These are phyloP conservation scores for Conistra vaccinii DNA, from an alignment of 2,888 invertebrate species.

Conservation along the genomic window DNA sequence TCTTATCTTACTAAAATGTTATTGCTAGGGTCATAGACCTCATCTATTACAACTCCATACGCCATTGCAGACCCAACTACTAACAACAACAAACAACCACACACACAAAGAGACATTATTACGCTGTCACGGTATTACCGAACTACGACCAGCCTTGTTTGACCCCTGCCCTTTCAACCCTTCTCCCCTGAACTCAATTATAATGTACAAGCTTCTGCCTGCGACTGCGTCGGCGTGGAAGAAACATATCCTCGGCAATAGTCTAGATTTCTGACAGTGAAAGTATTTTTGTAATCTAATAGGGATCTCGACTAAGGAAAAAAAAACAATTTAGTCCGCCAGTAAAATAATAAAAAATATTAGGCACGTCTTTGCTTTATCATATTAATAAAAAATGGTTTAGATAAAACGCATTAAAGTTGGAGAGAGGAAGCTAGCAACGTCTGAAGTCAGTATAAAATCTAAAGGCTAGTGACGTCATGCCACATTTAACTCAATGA, in stretches of 20 bases:
- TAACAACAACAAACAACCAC: conserved; percentile 40
- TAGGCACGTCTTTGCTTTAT: too few relatives aligned
- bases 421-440: too few relatives aligned
- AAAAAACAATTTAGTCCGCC: too few relatives aligned
- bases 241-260: not conserved
- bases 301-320: too few relatives aligned
- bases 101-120: conserved; percentile 49
- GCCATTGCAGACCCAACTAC: conserved; percentile 38
- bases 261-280: not conserved
- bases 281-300: not conserved
- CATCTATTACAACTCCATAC: conserved; percentile 15
- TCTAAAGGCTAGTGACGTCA: too few relatives aligned
- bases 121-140: conserved; percentile 55
- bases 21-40: not conserved
- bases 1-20: not conserved
- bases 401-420: too few relatives aligned
- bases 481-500: too few relatives aligned
- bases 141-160: conserved; percentile 29
- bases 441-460: too few relatives aligned
- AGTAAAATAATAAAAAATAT: too few relatives aligned
- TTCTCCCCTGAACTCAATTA: conserved; percentile 15
- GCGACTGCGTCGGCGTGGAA: not conserved
- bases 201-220: not conserved
- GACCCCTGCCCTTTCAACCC: conserved; percentile 31
- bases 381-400: too few relatives aligned